Conservation (phyloP, 1,140 invertebrate genomes). For the Hyphantria cunea region DNA sequence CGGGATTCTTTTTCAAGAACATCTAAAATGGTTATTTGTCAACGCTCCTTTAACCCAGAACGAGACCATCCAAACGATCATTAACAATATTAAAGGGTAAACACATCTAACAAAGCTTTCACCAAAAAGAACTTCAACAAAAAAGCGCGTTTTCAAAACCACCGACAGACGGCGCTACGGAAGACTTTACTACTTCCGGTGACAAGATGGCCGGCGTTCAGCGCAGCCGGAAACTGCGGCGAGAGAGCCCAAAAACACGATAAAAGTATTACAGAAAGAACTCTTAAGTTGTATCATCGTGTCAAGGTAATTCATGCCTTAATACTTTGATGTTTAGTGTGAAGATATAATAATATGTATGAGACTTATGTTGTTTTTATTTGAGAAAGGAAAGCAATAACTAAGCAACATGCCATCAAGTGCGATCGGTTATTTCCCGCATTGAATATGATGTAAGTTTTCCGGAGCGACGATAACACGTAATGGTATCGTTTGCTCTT, state of each 20-base stretch:
- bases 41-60: not conserved
- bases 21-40: constrained; percentile 5
- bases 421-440: constrained; percentile 66
- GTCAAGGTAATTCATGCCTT: too few species aligned
- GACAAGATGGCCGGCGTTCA: constrained; percentile 70
- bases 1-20: constrained; percentile 15
- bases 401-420: constrained; percentile 49
- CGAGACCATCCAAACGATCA: constrained; percentile 7
- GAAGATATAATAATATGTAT: not conserved
- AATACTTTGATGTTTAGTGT: not conserved
- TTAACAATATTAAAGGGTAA: constrained; percentile 22
- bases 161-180: constrained; percentile 53
- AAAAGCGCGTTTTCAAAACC: constrained; percentile 36
- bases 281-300: too few species aligned
- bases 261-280: not conserved
- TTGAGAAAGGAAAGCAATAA: constrained; percentile 42
- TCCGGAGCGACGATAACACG: constrained; percentile 60
- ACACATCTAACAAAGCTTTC: constrained; percentile 8
- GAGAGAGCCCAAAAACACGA: constrained; percentile 53
- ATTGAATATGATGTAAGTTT: constrained; percentile 71
- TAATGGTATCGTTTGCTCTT: constrained; percentile 63
- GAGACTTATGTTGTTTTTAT: not conserved
- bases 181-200: constrained; percentile 78
- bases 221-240: constrained; percentile 60
- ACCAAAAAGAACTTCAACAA: constrained; percentile 42